A percentile compares a stretch with the other conserved stretches of the same genome.
These are phyloP conservation scores for Zeus faber DNA, from an alignment of 2,113 vertebrate species.

Conservation along the genomic window DNA sequence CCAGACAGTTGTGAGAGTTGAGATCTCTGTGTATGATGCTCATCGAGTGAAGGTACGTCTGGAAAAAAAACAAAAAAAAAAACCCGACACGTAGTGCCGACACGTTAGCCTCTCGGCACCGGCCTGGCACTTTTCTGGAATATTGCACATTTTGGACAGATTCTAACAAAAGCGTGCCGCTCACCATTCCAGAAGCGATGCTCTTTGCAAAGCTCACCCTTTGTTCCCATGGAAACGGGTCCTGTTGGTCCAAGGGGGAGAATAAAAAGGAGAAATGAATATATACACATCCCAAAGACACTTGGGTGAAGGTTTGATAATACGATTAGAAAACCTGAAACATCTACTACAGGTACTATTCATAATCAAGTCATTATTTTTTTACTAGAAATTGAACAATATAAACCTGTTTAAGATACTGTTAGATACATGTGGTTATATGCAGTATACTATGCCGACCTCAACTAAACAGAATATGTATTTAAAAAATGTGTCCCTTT, in stretches of 20 bases:
- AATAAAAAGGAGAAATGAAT: constrained; percentile 3
- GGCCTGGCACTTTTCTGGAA: background rate
- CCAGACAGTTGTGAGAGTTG: constrained; percentile 94
- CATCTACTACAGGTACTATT: too few relatives aligned
- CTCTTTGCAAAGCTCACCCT: constrained; percentile 93
- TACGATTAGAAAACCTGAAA: too few relatives aligned
- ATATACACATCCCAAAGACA: constrained; percentile 3
- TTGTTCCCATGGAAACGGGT: constrained; percentile 90
- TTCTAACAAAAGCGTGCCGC: constrained; percentile 37
- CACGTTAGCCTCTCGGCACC: background rate
- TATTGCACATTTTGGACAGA: background rate
- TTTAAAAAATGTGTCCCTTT: too few relatives aligned
- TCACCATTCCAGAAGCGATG: constrained; percentile 95
- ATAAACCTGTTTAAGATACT: too few relatives aligned
- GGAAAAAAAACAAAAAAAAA: constrained; percentile 24
- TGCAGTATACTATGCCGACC: too few relatives aligned
- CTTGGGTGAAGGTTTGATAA: too few relatives aligned
- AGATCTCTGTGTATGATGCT: constrained; percentile 91
- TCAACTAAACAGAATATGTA: too few relatives aligned
- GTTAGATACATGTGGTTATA: too few relatives aligned
- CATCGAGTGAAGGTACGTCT: constrained; percentile 94
- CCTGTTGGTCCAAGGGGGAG: constrained; percentile 66
- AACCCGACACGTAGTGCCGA: background rate
- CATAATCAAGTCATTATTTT: too few relatives aligned
- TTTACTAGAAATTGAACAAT: too few relatives aligned